Base-by-base conservation (phyloP, 2,797 vertebrate species). In the Coranthus polyacanthus region DNA sequence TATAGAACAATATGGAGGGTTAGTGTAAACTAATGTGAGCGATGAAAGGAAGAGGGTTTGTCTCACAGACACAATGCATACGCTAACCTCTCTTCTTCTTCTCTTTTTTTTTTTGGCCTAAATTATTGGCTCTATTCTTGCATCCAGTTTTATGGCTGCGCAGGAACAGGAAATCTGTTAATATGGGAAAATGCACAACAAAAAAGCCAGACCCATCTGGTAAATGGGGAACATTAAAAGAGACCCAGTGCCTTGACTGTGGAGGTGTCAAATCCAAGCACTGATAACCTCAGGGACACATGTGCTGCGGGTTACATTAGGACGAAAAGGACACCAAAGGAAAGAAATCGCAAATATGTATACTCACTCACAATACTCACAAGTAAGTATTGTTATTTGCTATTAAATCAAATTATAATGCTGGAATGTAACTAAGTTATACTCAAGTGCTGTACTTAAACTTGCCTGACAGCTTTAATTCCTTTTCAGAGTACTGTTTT, bases 121-220 rank as follows among this genome's bases (percentile, higher is more conserved):
- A 75, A 75, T 73, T 2, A 72, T 12, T 2, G 32, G 46, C 58
- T 72, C 56, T 26, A 18, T 75, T 72, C 24, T 64, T 55, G 34
- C 62, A 70, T 78, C 68, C 32, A 54, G 17, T 68, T 85, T 82
- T 74, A 56, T 54, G 66, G 50, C 68, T 38, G 67, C 68, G 52
- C 49, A 69, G 71, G 74, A 75, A 78, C 79, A 78, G 75, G 81
- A 87, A 81, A 85, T 85, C 62, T 81, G 60, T 67, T 69, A 68
- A 65, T 71, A 75, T 75, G 61, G 68, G 53, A 78, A 76, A 86
- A 69, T 58, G 53, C 37, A 61, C 43, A 72, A 74, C 65, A 81
- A 78, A 82, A 85, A 80, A 78, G 56, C 50, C 80, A 67, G 34
- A 61, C 70, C 55, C 67, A 21, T 53, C 18, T 26, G 17, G 65